Evolutionary conservation across 2,888 invertebrate genomes (phyloP), one percentile per base, ranked within the genome.

Genomic region (Crocallis elinguaria): DNA sequence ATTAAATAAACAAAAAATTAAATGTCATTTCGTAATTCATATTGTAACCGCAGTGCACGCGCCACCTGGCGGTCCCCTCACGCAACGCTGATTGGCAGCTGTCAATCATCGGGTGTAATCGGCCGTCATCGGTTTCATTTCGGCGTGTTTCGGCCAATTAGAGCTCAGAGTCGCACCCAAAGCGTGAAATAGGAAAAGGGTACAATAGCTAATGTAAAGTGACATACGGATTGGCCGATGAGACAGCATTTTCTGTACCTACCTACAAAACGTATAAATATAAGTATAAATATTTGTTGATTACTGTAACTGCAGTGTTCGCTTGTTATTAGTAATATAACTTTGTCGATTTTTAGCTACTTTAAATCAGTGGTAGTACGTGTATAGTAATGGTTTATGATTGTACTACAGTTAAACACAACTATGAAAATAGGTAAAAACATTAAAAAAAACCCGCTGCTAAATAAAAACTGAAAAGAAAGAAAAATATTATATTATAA

Each of bases 51-150:
- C 50, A 48, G 50, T 68, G 77, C 82, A 83, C 82, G 78, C 80
- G 84, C 83, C 85, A 84, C 81, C 84, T 85, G 81, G 85, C 65
- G 65, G 70, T 56, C 54, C 52, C 66, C 62, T 69, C 84, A 82
- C 79, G 83, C 82, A 71, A 81, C 65, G 44, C 57, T 79, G 86
- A 89, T 87, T 88, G 90, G 73, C 89, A 86, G 86, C 88, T 88
- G 89, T 83, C 89, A 87, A 88, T 89, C 83, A 81, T 76, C 69
- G 71, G 67, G 69, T 69, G 80, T 86, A 84, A 84, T 83, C 81
- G 73, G 69, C 73, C 71, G 82, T 88, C 85, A 84, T 83, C 82
- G 79, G 83, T 79, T 79, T 73, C 78, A 84, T 84, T 86, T 79
- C 72, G 69, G n/a, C n/a, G n/a, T n/a, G n/a, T n/a, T n/a, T n/a